Evolutionary conservation across 2,113 vertebrate genomes (phyloP).

Genomic region (Ursus arctos): DNA sequence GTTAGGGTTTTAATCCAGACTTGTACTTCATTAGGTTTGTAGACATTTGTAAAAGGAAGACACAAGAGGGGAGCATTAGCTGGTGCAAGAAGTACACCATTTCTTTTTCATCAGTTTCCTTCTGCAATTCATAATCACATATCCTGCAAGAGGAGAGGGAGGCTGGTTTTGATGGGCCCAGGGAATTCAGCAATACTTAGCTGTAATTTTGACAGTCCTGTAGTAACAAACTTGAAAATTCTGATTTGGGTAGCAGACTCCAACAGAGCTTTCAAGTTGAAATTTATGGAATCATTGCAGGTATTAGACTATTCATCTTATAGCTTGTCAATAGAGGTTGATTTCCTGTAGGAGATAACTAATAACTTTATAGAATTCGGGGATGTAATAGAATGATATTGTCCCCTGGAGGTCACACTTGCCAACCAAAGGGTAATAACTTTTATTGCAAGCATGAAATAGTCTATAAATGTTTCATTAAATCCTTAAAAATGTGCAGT

Average conservation of each 20-base stretch:
- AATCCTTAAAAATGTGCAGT: slow-evolving; percentile 79
- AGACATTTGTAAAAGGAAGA: background rate
- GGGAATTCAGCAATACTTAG: background rate
- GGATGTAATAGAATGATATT: slow-evolving; percentile 71
- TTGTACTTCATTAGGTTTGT: slow-evolving; percentile 34
- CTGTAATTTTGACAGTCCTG: slow-evolving; percentile 13
- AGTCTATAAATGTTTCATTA: slow-evolving; percentile 85
- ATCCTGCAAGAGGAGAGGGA: background rate
- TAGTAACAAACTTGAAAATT: slow-evolving; percentile 57
- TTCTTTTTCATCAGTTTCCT: background rate
- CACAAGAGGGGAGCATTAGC: background rate
- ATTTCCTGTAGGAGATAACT: slow-evolving; percentile 69
- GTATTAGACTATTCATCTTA: slow-evolving; percentile 46
- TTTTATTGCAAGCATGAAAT: slow-evolving; percentile 82
- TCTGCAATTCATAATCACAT: background rate
- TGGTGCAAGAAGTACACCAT: background rate
- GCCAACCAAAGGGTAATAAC: slow-evolving; percentile 75
- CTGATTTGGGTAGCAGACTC: slow-evolving; percentile 41
- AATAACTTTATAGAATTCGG: slow-evolving; percentile 75
- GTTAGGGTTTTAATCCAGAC: slow-evolving; percentile 14
- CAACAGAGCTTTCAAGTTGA: slow-evolving; percentile 62
- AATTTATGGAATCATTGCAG: slow-evolving; percentile 63
- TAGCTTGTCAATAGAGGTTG: slow-evolving; percentile 69
- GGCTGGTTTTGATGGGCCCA: background rate
- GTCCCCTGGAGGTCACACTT: slow-evolving; percentile 67